These are phyloP conservation scores for Hemithea aestivaria DNA, from an alignment of 2,888 invertebrate species.

Conservation along the genomic window DNA sequence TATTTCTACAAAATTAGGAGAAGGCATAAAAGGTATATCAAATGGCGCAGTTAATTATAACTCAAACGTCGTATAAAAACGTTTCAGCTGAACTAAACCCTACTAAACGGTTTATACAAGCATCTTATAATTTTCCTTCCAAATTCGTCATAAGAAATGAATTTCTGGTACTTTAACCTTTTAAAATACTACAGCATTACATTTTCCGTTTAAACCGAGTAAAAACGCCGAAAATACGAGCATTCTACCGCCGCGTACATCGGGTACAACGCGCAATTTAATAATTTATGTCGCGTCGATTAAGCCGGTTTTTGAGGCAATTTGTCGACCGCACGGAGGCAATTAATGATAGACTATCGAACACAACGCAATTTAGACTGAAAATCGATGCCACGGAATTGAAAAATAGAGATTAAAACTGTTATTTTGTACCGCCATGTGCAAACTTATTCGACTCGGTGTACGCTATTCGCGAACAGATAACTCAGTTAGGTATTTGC, in stretches of 20 bases:
- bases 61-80: no score
- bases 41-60: no score
- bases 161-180: no score
- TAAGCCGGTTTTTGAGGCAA: conserved; percentile 41
- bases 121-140: no score
- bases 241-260: conserved; percentile 61
- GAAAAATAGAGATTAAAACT: conserved; percentile 26
- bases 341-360: conserved; percentile 34
- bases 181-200: conserved; percentile 6
- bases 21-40: no score
- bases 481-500: conserved; percentile 59
- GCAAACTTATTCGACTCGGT: conserved; percentile 63
- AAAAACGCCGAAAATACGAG: conserved; percentile 29
- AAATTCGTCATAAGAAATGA: no score
- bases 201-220: conserved; percentile 28
- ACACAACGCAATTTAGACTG: conserved; percentile 27
- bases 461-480: conserved; percentile 77
- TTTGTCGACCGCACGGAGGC: conserved; percentile 30
- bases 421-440: conserved; percentile 36
- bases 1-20: no score
- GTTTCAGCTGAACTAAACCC: no score
- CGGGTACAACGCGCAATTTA: conserved; percentile 49
- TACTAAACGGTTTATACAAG: no score
- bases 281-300: conserved; percentile 53
- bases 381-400: conserved; percentile 26